Conservation (phyloP, 1,140 invertebrate genomes). For the Drosophila navojoa region DNA sequence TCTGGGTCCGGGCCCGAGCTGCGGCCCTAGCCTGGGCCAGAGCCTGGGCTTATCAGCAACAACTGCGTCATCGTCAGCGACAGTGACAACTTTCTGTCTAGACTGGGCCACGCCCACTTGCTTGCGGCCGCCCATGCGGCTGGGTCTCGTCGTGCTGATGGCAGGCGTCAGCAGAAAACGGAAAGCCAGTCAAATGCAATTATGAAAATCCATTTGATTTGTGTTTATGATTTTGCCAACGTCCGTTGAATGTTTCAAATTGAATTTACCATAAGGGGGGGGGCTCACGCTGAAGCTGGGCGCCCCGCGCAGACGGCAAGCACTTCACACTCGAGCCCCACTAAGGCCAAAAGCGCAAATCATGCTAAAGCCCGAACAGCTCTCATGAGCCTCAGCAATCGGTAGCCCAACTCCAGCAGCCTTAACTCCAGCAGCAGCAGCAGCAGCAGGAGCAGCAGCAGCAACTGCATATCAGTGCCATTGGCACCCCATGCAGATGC, state of each 20-base stretch:
- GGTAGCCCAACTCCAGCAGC: conserved; percentile 14
- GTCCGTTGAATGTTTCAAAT: conserved; percentile 56
- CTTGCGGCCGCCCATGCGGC: conserved; percentile 21
- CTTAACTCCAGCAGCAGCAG: too few species aligned
- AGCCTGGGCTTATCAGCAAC: conserved; percentile 24
- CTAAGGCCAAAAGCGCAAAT: conserved; percentile 57
- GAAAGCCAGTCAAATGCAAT: conserved; percentile 67
- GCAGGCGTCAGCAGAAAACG: conserved; percentile 53
- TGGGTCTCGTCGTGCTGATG: conserved; percentile 5
- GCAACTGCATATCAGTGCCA: conserved; percentile 10
- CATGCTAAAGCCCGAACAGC: conserved; percentile 64
- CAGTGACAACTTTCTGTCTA: conserved; percentile 50
- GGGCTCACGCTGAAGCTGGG: neutral
- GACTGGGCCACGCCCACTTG: conserved; percentile 41
- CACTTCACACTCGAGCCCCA: conserved; percentile 32
- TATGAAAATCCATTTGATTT: conserved; percentile 81
- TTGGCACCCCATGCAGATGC: conserved; percentile 42
- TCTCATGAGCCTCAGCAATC: conserved; percentile 26
- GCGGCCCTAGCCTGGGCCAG: neutral
- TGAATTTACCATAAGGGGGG: conserved; percentile 50
- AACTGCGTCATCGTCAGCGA: conserved; percentile 19
- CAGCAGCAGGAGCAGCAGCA: neutral
- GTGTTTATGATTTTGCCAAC: conserved; percentile 70
- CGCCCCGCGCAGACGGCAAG: conserved; percentile 24
- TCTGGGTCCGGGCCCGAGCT: too few species aligned